Conservation (phyloP, 2,888 invertebrate genomes). For the Noctua janthe region DNA sequence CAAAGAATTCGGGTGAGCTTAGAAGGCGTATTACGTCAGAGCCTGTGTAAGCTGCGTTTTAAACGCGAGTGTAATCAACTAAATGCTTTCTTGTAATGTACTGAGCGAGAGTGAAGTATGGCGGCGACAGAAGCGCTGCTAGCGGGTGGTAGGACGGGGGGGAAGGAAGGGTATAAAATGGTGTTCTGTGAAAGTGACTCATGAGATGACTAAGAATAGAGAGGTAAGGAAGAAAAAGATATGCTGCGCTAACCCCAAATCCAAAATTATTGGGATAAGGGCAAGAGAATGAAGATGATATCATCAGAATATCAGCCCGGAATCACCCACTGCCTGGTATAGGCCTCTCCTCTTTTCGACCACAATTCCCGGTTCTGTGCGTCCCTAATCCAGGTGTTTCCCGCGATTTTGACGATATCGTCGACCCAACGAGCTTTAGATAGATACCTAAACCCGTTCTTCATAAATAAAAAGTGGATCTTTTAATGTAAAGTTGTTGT, state of each 20-base stretch:
- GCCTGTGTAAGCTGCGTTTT: conserved; percentile 47
- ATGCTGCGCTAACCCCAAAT: background rate
- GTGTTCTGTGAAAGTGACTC: background rate
- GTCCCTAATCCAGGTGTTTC: no score
- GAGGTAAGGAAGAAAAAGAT: background rate
- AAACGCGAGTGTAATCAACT: conserved; percentile 60
- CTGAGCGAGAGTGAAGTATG: conserved; percentile 6
- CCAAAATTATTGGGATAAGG: background rate
- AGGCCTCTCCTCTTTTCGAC: no score
- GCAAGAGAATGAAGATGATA: background rate
- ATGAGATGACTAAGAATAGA: background rate
- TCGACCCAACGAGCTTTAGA: no score
- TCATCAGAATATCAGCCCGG: no score
- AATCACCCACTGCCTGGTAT: no score
- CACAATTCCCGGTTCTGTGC: no score
- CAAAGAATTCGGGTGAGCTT: conserved; percentile 61
- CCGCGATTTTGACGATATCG: no score
- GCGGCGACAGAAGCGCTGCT: background rate
- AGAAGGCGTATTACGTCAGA: conserved; percentile 58
- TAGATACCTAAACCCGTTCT: no score
- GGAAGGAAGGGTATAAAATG: no score
- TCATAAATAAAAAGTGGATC: background rate
- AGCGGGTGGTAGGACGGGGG: background rate
- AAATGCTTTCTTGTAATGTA: conserved; percentile 46
- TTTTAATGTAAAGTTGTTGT: background rate